phyloP scores from a whole-genome alignment of 1,140 invertebrate genomes.

The Rhagoletis zephyria region DNA sequence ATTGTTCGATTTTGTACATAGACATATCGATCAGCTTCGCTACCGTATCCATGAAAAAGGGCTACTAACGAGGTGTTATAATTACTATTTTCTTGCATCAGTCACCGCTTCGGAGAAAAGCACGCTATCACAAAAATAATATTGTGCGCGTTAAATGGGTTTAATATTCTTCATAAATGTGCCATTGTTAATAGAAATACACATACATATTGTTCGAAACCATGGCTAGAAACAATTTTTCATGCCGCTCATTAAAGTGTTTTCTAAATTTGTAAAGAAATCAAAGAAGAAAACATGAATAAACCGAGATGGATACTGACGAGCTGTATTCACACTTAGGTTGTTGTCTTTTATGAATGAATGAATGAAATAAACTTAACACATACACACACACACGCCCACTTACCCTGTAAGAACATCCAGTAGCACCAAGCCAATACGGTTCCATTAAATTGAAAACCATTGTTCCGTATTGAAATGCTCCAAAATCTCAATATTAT shows the following conservation, averaged over 20 bases:
- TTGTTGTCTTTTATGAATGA: conserved; percentile 34
- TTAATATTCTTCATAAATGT: conserved; percentile 32
- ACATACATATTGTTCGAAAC: neutral
- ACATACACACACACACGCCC: neutral
- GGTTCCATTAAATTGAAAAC: no score
- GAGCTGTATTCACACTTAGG: neutral
- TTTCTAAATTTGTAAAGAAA: conserved; percentile 34
- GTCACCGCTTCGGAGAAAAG: neutral
- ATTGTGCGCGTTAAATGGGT: conserved; percentile 42
- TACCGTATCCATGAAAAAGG: conserved; percentile 23
- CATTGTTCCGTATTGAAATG: no score
- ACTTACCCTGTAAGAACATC: no score
- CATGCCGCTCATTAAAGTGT: conserved; percentile 25
- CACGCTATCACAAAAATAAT: neutral
- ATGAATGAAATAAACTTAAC: conserved; percentile 30
- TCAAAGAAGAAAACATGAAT: conserved; percentile 29
- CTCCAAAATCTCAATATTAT: no score
- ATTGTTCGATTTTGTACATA: conserved; percentile 26
- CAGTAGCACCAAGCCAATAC: no score
- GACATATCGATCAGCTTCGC: neutral
- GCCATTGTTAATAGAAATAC: conserved; percentile 42
- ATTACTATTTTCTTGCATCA: conserved; percentile 59
- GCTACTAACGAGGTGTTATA: conserved; percentile 71
- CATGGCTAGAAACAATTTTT: conserved; percentile 7
- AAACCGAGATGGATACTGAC: neutral